A percentile compares a stretch with the other conserved stretches of the same genome.
Evolutionary conservation across 2,113 vertebrate species (phyloP).

Genomic region (Gila orcuttii): DNA sequence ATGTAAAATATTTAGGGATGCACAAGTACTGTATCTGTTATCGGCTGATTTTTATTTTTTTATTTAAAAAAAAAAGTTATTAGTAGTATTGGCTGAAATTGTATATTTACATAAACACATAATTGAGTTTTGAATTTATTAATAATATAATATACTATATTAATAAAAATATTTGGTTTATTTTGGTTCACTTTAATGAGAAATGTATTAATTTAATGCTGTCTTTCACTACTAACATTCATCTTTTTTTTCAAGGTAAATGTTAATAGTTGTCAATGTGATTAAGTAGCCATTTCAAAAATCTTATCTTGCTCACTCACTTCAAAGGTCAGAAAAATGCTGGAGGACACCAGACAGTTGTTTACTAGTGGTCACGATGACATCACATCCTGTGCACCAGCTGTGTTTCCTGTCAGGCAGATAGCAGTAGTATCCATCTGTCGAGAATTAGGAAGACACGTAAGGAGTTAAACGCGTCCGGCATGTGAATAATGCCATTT

Average conservation of each 20-base stretch:
- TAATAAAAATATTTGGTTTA: background rate
- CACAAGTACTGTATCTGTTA: background rate
- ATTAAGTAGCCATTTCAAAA: background rate
- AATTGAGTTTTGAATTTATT: background rate
- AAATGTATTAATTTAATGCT: background rate
- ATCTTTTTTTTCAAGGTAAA: background rate
- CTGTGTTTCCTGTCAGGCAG: slow-evolving; percentile 36
- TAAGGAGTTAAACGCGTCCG: background rate
- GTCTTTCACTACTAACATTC: background rate
- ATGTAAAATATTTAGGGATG: background rate
- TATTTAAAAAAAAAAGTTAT: no score
- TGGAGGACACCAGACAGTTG: background rate
- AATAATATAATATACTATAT: background rate
- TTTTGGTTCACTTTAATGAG: background rate
- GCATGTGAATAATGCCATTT: background rate
- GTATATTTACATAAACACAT: no score
- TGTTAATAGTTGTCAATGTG: background rate
- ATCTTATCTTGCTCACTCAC: background rate
- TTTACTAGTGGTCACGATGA: slow-evolving; percentile 39
- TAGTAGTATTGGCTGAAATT: no score
- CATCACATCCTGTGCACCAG: slow-evolving; percentile 47
- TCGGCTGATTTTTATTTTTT: background rate
- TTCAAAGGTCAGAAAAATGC: background rate
- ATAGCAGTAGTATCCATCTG: slow-evolving; percentile 28
- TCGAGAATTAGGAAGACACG: background rate